These are phyloP conservation scores for Oscheius onirici DNA, from an alignment of 2,888 invertebrate species.

Conservation along the genomic window DNA sequence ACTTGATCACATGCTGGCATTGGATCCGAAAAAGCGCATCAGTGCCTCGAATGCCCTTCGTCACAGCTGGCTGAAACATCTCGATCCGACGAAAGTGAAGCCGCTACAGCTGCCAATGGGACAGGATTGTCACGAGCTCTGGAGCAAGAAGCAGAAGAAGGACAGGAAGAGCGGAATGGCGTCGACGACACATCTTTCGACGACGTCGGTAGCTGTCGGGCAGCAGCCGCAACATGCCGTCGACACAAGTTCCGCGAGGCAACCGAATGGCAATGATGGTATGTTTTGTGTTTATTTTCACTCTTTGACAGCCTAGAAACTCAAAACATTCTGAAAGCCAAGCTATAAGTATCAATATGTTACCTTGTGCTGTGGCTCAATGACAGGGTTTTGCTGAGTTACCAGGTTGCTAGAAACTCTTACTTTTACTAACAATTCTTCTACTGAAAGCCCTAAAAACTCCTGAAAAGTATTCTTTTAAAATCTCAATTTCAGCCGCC, in stretches of 20 bases:
- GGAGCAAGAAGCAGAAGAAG: slow-evolving; percentile 82
- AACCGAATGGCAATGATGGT: slow-evolving; percentile 4
- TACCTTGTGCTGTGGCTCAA: no score
- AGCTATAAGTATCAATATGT: no score
- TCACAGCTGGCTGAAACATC: slow-evolving; percentile 89
- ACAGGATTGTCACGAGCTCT: slow-evolving; percentile 99
- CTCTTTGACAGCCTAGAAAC: no score
- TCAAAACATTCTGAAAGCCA: no score
- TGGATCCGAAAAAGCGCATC: slow-evolving; percentile 92
- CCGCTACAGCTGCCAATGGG: slow-evolving; percentile 76
- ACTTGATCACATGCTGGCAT: slow-evolving; percentile 82
- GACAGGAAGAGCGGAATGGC: slow-evolving; percentile 30
- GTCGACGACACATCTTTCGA: not conserved
- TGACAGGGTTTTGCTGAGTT: no score
- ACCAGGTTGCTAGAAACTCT: no score
- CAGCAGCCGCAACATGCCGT: no score
- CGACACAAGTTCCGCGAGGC: not conserved
- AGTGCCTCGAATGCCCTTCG: slow-evolving; percentile 92
- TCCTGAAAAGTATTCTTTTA: no score
- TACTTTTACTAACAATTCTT: no score
- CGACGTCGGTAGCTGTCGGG: not conserved
- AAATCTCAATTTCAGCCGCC: no score
- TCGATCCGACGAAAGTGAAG: slow-evolving; percentile 80
- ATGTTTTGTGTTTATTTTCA: no score
- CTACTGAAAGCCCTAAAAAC: no score